Base-by-base conservation (phyloP, 2,113 vertebrate genomes). In the Podocnemis expansa region DNA sequence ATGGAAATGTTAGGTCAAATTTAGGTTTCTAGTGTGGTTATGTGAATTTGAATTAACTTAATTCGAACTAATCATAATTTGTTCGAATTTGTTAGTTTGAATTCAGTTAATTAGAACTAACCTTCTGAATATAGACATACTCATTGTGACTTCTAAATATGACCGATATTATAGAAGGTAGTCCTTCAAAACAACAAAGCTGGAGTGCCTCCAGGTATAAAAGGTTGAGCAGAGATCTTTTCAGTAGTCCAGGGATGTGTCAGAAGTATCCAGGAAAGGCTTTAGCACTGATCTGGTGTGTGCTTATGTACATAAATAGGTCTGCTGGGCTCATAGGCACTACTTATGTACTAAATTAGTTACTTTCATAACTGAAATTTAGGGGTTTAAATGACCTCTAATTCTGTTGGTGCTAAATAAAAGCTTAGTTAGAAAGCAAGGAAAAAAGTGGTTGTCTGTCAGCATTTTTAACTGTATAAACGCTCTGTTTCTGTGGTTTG, bases 391-490 rank as follows among this genome's bases (percentile, higher is more conserved):
- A 38, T 80, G 2, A 25, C 8, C 54, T 5, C 80, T 41, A 81
- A 81, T 10, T 43, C 16, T 41, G 17, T 43, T 82, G 14, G 17
- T 58, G 25, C n/a, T 58, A 56, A 82, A 58, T 17, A 8, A 27
- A 82, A 56, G 13, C 2, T 80, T 22, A 34, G 34, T 54, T 80
- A 55, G 22, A 38, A 54, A 80, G 11, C 79, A 56, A 25, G 27
- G n/a, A 58, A 80, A 43, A 19, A 55, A 10, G 17, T 55, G 80
- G 56, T 63, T 38, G 56, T 14, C 10, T 12, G 31, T 16, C 87
- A 84, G 85, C 70, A 73, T 34, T 88, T 91, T 34, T 73, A 89
- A 89, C 89, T 82, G 75, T 93, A 56, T 14, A 87, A 5, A 10
- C 38, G 16, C 8, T 79, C 88, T 87, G 1, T 21, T 90, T 51